Evolutionary conservation across 2,888 invertebrate genomes (phyloP).

Genomic region (Acanthosepion pharaonis): DNA sequence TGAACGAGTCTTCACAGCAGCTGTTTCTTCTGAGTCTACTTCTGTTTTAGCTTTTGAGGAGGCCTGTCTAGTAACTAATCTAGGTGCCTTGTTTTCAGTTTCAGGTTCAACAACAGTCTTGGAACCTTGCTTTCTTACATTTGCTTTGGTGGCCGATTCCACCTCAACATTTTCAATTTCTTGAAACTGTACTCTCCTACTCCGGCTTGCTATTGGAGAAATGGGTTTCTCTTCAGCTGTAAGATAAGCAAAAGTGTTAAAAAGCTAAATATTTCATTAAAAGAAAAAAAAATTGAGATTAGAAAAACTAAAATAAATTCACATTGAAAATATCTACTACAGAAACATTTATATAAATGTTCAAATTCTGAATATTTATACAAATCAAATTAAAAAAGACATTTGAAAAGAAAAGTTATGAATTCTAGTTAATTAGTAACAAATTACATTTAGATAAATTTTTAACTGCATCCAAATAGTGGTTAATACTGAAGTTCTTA

Average conservation of each 20-base stretch:
- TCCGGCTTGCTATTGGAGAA: not conserved
- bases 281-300: not conserved
- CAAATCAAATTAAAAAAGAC: no score
- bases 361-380: no score
- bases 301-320: not conserved
- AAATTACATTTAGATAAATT: no score
- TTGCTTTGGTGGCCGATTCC: not conserved
- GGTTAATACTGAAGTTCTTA: no score
- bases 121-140: not conserved
- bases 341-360: no score
- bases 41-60: not conserved
- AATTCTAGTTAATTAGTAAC: no score
- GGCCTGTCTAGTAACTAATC: not conserved
- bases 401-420: no score
- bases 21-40: not conserved
- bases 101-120: not conserved
- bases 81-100: not conserved
- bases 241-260: not conserved
- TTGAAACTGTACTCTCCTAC: not conserved
- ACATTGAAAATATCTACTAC: no score
- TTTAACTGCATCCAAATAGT: no score
- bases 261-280: not conserved
- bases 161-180: slow-evolving; percentile 21
- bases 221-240: not conserved
- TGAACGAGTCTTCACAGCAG: not conserved